A percentile compares a stretch with the other conserved stretches of the same genome.
phyloP scores from a whole-genome alignment of 2,113 vertebrate species.

The Malurus alboscapulatus region DNA sequence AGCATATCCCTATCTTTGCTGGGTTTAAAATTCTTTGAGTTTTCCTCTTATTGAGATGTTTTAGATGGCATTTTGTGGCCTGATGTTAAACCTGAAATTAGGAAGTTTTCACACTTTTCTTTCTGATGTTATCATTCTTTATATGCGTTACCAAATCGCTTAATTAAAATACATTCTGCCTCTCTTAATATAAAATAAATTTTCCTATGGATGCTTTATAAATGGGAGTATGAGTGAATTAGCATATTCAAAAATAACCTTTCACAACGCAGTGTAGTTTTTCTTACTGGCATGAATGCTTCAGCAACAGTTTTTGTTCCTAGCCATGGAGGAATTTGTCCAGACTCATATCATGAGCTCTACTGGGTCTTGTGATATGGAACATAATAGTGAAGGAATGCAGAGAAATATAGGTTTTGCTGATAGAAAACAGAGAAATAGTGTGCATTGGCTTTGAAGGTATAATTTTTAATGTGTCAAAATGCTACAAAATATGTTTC shows the following conservation, averaged over 20 bases:
- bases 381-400: not conserved
- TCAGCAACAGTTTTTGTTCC: slow-evolving; percentile 62
- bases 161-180: slow-evolving; percentile 45
- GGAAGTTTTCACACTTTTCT: slow-evolving; percentile 44
- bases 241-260: slow-evolving; percentile 52
- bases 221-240: slow-evolving; percentile 49
- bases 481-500: not conserved
- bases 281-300: slow-evolving; percentile 51
- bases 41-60: not conserved
- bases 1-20: not conserved
- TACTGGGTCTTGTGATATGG: not conserved
- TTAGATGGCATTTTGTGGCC: slow-evolving; percentile 29
- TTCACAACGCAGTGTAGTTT: slow-evolving; percentile 53
- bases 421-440: not conserved
- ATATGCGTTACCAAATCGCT: slow-evolving; percentile 35
- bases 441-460: not conserved
- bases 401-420: not conserved
- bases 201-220: not conserved
- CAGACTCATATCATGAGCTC: not conserved
- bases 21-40: not conserved
- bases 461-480: not conserved
- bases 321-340: slow-evolving; percentile 35
- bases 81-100: slow-evolving; percentile 57
- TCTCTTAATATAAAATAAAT: not conserved
- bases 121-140: slow-evolving; percentile 46